Evolutionary conservation across 92 coral and sea anemone species (phyloP).

Genomic region (Epizoanthus ramosus): DNA sequence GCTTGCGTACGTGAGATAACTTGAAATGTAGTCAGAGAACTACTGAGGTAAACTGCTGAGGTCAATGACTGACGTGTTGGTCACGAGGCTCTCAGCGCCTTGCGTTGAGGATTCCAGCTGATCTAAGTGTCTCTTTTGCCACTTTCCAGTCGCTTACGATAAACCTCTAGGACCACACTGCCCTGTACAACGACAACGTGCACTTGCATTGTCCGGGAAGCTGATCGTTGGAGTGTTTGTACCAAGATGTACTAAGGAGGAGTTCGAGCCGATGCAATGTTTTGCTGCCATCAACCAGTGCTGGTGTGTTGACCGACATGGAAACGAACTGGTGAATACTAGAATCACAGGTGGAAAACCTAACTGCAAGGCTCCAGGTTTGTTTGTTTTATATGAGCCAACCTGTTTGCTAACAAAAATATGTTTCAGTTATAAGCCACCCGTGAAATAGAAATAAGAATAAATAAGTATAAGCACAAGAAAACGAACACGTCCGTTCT

Average conservation of each 20-base stretch:
- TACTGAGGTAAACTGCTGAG: no score
- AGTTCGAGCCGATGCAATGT: slow-evolving; percentile 81
- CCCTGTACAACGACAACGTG: slow-evolving; percentile 63
- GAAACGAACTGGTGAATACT: slow-evolving; percentile 72
- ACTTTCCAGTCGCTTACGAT: no score
- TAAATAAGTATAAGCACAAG: no score
- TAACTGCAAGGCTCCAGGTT: slow-evolving; percentile 44
- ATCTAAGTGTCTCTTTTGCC: neutral
- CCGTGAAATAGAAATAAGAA: no score
- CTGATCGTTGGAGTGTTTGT: slow-evolving; percentile 60
- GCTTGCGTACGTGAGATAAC: no score
- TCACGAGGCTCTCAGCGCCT: no score
- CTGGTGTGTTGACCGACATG: slow-evolving; percentile 92
- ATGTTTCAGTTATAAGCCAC: no score
- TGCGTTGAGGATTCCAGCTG: no score
- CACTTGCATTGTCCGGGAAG: slow-evolving; percentile 51
- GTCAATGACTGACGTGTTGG: no score
- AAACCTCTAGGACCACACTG: slow-evolving; percentile 45
- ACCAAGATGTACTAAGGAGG: slow-evolving; percentile 66
- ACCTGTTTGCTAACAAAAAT: no score
- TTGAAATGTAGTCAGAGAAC: no score
- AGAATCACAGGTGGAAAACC: slow-evolving; percentile 69
- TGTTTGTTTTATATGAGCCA: neutral
- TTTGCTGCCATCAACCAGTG: slow-evolving; percentile 61
- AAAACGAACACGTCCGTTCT: no score